Conservation (phyloP, 2,888 invertebrate genomes). For the Phoenoteleia sp. region DNA sequence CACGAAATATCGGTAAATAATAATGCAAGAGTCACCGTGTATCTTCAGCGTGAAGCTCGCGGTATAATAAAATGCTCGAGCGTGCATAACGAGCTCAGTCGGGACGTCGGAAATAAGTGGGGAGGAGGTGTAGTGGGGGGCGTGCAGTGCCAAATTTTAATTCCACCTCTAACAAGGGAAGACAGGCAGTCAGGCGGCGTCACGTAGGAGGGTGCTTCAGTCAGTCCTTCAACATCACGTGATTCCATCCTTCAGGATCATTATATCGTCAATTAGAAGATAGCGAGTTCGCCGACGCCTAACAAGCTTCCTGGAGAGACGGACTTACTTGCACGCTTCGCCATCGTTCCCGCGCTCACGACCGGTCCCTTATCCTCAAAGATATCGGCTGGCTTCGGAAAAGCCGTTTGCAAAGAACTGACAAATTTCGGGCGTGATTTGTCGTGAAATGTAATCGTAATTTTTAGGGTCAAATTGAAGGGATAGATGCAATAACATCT, state of each 20-base stretch:
- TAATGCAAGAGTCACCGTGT: constrained; percentile 46
- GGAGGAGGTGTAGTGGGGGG: constrained; percentile 35
- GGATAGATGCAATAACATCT: no score
- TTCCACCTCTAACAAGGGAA: constrained; percentile 77
- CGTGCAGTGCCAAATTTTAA: constrained; percentile 82
- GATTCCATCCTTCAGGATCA: constrained; percentile 86
- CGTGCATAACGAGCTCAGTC: constrained; percentile 67
- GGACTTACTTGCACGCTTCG: constrained; percentile 80
- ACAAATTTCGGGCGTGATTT: constrained; percentile 24
- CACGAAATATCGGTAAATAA: constrained; percentile 40
- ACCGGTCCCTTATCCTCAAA: constrained; percentile 40
- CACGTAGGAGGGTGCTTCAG: constrained; percentile 71
- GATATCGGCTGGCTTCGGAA: constrained; percentile 48
- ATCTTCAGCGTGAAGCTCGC: constrained; percentile 25
- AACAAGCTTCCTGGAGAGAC: constrained; percentile 86
- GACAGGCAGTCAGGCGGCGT: constrained; percentile 63
- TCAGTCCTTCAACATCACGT: constrained; percentile 76
- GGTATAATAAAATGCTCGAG: constrained; percentile 65
- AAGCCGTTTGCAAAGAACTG: constrained; percentile 34
- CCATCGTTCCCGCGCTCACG: constrained; percentile 42
- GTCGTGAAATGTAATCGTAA: background rate
- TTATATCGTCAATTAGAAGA: constrained; percentile 87
- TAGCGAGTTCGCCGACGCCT: constrained; percentile 85
- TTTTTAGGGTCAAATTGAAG: no score
- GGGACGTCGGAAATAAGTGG: constrained; percentile 58